Base-by-base conservation (phyloP, 1,140 invertebrate genomes). In the Micrasema longulum region DNA sequence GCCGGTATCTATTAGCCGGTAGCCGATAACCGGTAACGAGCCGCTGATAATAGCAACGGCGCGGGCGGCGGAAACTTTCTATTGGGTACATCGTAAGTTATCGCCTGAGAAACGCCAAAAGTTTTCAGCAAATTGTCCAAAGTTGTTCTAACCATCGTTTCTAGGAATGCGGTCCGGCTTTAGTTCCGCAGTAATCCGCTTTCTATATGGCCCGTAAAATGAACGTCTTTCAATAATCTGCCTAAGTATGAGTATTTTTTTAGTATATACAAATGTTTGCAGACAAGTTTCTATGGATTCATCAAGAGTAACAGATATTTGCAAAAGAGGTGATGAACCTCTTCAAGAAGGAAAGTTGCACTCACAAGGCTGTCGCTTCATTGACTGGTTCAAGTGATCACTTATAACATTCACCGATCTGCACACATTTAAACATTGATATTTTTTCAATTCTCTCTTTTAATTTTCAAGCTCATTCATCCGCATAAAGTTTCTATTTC, bases 71-170 rank as follows among this genome's bases (percentile, higher is more conserved):
- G 35, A 48, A 65, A 65, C 63, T 65, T 65, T 65, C 22, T 26
- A 65, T 65, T 65, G n/a, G 38, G 38, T 41, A 48, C 63, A 22
- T 65, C 45, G 50, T 48, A 65, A 65, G 63, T 65, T 65, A 65
- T 65, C 31, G 63, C 43, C 0, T 45, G 26, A 65, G 43, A 26
- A 48, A 48, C 20, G 63, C 63, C 45, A 26, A 20, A 65, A 65
- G 45, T 50, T 65, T 31, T 23, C 63, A 50, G 63, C 45, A 65
- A 65, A 65, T 65, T 65, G 45, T 65, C 63, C 63, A 65, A 65
- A n/a, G 63, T 65, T 65, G 63, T 57, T 57, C 22, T 38, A 45
- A 20, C 60, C 36, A 20, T 43, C 22, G 36, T 47, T 65, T 65
- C 63, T 26, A 48, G 63, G n/a, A 26, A 48, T 65, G 63, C n/a